A percentile compares a stretch with the other conserved stretches of the same genome.
Conservation (phyloP, 2,888 invertebrate genomes). For the Trichopria drosophilae region DNA sequence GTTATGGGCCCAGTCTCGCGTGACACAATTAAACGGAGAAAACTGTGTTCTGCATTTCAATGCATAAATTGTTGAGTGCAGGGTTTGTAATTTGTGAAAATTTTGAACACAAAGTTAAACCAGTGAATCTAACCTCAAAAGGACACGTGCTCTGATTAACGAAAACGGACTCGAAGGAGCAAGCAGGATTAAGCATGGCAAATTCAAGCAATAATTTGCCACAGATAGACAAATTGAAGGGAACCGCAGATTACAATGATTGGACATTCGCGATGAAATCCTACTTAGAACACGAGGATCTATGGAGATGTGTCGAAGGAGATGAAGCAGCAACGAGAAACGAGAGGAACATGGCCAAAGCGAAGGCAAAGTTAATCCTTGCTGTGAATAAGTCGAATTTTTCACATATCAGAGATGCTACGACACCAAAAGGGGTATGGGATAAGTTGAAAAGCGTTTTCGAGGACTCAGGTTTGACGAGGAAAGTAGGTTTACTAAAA, state of each 20-base stretch:
- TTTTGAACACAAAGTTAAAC: too few relatives aligned
- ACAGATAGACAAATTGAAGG: conserved; percentile 14
- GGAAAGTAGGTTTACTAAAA: conserved; percentile 41
- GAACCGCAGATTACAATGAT: conserved; percentile 14
- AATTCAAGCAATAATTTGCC: neutral
- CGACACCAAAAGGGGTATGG: conserved; percentile 41
- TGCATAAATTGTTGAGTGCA: too few relatives aligned
- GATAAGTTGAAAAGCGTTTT: conserved; percentile 37
- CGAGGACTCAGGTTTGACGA: conserved; percentile 43
- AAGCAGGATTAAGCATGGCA: too few relatives aligned
- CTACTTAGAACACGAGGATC: conserved; percentile 16
- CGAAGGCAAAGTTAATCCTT: conserved; percentile 39
- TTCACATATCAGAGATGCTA: conserved; percentile 39
- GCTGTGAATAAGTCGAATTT: conserved; percentile 39
- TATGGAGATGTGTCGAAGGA: conserved; percentile 21
- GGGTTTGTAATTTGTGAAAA: too few relatives aligned
- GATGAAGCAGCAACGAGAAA: conserved; percentile 5
- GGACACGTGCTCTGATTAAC: too few relatives aligned
- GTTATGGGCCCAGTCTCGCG: too few relatives aligned
- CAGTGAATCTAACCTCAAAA: too few relatives aligned
- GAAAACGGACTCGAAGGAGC: too few relatives aligned
- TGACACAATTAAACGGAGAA: too few relatives aligned
- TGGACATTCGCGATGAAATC: conserved; percentile 23
- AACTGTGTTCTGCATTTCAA: too few relatives aligned
- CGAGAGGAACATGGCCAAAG: conserved; percentile 23